These are phyloP conservation scores for Gambusia yucatana DNA, from an alignment of 2,797 vertebrate genomes.

Conservation along the genomic window DNA sequence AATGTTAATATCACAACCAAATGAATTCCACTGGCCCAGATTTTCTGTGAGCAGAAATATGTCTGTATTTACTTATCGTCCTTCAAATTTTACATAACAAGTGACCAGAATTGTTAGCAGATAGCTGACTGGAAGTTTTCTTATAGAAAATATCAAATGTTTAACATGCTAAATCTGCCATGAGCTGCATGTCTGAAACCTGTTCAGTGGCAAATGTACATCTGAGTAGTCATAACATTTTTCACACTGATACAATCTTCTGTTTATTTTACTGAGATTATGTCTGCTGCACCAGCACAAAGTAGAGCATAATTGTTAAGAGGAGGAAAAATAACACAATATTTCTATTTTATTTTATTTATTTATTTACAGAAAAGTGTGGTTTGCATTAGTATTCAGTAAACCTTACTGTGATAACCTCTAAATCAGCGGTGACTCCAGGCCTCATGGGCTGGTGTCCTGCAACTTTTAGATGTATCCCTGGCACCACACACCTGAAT, in stretches of 20 bases:
- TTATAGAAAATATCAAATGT: neutral
- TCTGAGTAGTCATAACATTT: neutral
- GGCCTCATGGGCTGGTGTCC: too few species aligned
- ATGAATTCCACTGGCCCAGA: neutral
- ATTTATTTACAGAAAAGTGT: too few species aligned
- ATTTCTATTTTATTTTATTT: too few species aligned
- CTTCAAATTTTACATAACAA: neutral
- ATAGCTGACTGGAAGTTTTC: neutral
- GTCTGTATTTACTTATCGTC: neutral
- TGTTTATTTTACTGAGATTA: too few species aligned
- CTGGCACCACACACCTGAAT: too few species aligned
- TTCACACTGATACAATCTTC: neutral
- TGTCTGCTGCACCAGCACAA: too few species aligned
- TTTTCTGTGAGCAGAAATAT: constrained; percentile 2
- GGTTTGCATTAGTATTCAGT: neutral
- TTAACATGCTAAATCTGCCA: neutral
- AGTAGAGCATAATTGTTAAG: neutral
- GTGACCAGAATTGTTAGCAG: neutral
- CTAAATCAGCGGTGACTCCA: neutral
- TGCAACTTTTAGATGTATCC: too few species aligned
- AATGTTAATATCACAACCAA: neutral
- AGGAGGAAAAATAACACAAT: neutral
- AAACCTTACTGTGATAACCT: neutral
- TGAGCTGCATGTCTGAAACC: neutral
- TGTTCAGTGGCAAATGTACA: neutral